Base-by-base conservation (phyloP, 2,888 invertebrate genomes). In the Hermaeophaga mercurialis region DNA sequence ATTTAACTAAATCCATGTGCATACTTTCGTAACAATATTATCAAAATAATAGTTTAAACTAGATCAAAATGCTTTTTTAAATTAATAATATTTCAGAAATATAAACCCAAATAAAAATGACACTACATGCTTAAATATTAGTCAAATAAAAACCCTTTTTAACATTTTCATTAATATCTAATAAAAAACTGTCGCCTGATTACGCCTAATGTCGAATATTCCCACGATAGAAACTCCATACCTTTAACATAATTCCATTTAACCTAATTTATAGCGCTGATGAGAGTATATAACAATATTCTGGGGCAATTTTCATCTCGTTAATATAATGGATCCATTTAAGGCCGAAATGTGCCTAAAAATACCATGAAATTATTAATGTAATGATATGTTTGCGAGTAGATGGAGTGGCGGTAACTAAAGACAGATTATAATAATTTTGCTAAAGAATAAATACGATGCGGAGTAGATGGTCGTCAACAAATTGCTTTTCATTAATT, bases 351-450 rank as follows among this genome's bases (percentile, higher is more conserved):
- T 61, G 56, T 57, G 57, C 48, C 59, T 44, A 57, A 62, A 64
- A 62, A 52, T 50, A 52, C 54, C 54, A 52, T 54, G 58, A 55
- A 58, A 59, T 64, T 60, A 57, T 62, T 60, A 58, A 54, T 56
- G 49, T 64, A 64, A 64, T 64, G 57, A 64, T 60, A 62, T 53
- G 62, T 58, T 63, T 54, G 22, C 50, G 45, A 38, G 41, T 31
- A 57, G 54, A 59, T 18, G 26, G 44, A 54, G 62, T 53, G 46
- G 22, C 46, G 46, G 53, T 61, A 53, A 61, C 34, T 58, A 54
- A 61, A 52, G 50, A 48, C 44, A 54, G 56, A 63, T 59, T 61
- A 61, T 61, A 61, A 61, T 63, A 63, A 62, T 59, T 55, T 57
- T 38, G 49, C 58, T 49, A 50, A 43, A 61, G 57, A 59, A 61